Evolutionary conservation across 1,140 invertebrate species (phyloP).

Genomic region (Sitodiplosis mosellana): DNA sequence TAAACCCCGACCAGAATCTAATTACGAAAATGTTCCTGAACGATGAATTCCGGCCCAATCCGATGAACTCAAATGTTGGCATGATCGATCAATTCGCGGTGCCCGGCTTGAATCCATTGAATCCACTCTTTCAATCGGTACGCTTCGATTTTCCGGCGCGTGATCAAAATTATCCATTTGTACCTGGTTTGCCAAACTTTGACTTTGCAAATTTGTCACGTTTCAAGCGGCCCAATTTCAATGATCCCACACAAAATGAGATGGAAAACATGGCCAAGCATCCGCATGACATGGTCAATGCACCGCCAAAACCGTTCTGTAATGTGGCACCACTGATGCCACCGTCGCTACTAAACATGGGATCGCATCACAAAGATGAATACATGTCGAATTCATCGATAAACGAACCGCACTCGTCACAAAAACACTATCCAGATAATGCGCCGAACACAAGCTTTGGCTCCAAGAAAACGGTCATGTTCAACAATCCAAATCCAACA

Average conservation of each 20-base stretch:
- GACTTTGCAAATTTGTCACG: too few species aligned
- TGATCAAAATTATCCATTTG: too few species aligned
- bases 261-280: too few species aligned
- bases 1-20: too few species aligned
- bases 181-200: too few species aligned
- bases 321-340: conserved; percentile 21
- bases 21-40: too few species aligned
- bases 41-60: too few species aligned
- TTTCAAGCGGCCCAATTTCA: too few species aligned
- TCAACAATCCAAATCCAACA: neutral
- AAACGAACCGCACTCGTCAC: conserved; percentile 18
- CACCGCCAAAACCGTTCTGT: conserved; percentile 6
- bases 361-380: conserved; percentile 5
- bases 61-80: too few species aligned
- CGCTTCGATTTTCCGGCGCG: neutral
- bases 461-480: neutral
- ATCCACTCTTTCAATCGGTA: neutral
- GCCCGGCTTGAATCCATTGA: neutral
- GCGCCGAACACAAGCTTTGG: neutral
- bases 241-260: too few species aligned
- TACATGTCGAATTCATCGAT: conserved; percentile 15
- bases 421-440: neutral
- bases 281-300: too few species aligned
- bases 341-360: conserved; percentile 13
- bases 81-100: too few species aligned